Base-by-base conservation (phyloP, 2,797 vertebrate genomes). In the Bradypus variegatus region DNA sequence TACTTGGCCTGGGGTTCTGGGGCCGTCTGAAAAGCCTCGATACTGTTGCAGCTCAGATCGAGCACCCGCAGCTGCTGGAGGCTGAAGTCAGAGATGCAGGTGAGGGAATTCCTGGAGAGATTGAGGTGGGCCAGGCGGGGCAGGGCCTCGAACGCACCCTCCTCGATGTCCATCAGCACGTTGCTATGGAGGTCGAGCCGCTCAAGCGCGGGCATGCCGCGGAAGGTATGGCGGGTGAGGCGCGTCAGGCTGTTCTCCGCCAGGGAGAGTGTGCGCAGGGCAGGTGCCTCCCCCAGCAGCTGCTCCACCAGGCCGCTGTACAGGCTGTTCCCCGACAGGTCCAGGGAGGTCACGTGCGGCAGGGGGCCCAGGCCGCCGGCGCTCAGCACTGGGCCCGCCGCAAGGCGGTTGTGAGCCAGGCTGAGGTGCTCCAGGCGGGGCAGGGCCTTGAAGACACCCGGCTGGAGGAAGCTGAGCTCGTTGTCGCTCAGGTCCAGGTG, bases 91-190 rank as follows among this genome's bases (percentile, higher is more conserved):
- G 97, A 98, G 96, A 99, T 99, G 96, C 99, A 99, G 4, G 98
- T 98, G 96, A 99, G 98, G 3, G 99, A 99, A 95, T 99, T 99
- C 96, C 98, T 98, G 90, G 99, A 99, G 92, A 99, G 97, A 73
- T 99, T 98, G 2, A 99, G 98, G 80, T 98, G 98, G 13, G 97
- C 97, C 90, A 99, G 98, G 88, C 91, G 93, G 50, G 75, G 48
- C 77, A 99, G 94, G 2, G 96, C 95, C 67, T 99, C 98, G 45
- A 99, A 99, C n/a, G 99, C 98, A 0, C 99, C 98, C 1, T 98
- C 98, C 94, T 99, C 98, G 3, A 99, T 99, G 95, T 99, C 98
- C 97, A 99, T 96, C 86, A 99, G 98, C 94, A 99, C 98, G 1
- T 99, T 99, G 76, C 98, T 99, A 87, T 98, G 98, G 12, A 99